A percentile compares a stretch with the other conserved stretches of the same genome.
Conservation (phyloP, 1,140 invertebrate species). For the Drosophila murphyi region DNA sequence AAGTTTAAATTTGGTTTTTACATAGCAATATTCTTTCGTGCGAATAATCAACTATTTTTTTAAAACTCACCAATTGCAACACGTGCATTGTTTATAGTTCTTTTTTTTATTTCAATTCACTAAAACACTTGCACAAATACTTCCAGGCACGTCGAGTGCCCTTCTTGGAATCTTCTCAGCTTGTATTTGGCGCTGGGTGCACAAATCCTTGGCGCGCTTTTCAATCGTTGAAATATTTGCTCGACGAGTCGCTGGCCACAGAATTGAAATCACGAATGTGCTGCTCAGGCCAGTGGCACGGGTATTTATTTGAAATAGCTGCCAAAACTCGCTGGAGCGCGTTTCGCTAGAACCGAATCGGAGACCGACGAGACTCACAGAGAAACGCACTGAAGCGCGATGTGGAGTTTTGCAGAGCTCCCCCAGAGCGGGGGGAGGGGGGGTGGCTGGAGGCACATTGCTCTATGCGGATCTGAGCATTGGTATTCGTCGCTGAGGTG, state of each 20-base stretch:
- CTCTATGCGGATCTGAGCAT: slow-evolving; percentile 28
- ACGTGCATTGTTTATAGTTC: slow-evolving; percentile 34
- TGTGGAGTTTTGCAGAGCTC: slow-evolving; percentile 8
- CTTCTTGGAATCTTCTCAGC: not conserved
- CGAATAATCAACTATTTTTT: not conserved
- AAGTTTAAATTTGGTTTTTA: not conserved
- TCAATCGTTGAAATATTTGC: not conserved
- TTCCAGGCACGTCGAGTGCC: slow-evolving; percentile 53
- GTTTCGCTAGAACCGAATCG: slow-evolving; percentile 34
- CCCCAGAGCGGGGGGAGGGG: slow-evolving; percentile 3
- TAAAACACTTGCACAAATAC: slow-evolving; percentile 39
- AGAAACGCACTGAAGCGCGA: slow-evolving; percentile 56
- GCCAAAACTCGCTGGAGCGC: slow-evolving; percentile 22
- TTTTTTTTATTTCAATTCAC: slow-evolving; percentile 6
- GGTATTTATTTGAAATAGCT: slow-evolving; percentile 66
- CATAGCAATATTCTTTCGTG: too few relatives aligned
- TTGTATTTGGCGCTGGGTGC: not conserved
- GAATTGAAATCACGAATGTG: slow-evolving; percentile 67
- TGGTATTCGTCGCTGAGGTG: slow-evolving; percentile 58
- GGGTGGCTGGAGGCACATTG: not conserved
- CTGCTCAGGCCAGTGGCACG: slow-evolving; percentile 25
- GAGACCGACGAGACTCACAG: slow-evolving; percentile 24
- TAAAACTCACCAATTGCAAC: slow-evolving; percentile 58
- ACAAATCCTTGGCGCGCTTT: slow-evolving; percentile 39
- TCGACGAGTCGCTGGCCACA: slow-evolving; percentile 29